Base-by-base conservation (phyloP, 2,888 invertebrate genomes). In the Oeneis ivallda region DNA sequence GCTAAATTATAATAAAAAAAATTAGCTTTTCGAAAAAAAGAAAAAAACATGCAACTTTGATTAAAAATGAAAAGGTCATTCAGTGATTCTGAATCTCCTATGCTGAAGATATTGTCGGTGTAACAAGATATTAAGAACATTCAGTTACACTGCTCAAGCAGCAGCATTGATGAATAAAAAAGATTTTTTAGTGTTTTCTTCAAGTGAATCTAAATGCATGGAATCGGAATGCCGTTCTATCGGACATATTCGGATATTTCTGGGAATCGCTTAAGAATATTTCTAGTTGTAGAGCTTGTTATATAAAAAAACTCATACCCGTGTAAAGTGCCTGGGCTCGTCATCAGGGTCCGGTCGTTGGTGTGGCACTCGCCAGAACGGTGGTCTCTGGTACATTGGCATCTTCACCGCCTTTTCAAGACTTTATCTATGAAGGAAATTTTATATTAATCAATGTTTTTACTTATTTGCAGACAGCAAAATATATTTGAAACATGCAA, bases 281-380 rank as follows among this genome's bases (percentile, higher is more conserved):
- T 37, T 5, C 0, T 45, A 17, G 45, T 11, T 13, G 3, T 41
- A 41, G 5, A 11, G 13, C 11, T 4, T 41, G 13, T 41, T 17
- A 15, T n/a, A 45, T 45, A 45, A 45, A 15, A 60, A 39, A 56
- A 41, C 17, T 68, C 80, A 79, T 76, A 87, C 86, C 75, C 76
- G 74, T 72, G 73, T 61, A 69, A 83, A 84, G 68, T 79, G 79
- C 65, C 86, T 81, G 56, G 81, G 75, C 67, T 83, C 88, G 65
- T 89, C 85, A 54, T 86, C 93, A 66, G 93, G 92, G 70, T 92
- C 91, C 2, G 68, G 79, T 10, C 92, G 82, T 70, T 84, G 84
- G 71, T 86, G 85, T 8, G 93, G 93, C 52, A 93, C 85, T 47
- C 93, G 88, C 94, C 94, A 94, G 84, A 94, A 94, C 56, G 94